These are phyloP conservation scores for Drosophila truncata DNA, from an alignment of 1,140 invertebrate genomes.

Conservation along the genomic window DNA sequence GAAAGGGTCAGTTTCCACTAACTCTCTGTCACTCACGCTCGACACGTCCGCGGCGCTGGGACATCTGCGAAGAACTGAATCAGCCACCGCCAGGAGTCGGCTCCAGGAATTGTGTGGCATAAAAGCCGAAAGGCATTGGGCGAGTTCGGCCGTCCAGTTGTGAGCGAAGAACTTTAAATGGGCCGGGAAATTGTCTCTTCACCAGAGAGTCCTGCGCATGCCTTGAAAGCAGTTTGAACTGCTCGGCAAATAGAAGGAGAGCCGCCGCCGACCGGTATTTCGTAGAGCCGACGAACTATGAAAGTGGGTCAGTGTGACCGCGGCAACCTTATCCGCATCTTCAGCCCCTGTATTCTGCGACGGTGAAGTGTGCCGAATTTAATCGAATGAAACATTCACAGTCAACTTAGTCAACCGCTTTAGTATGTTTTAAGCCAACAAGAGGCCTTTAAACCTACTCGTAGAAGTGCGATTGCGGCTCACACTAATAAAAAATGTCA, in stretches of 20 bases:
- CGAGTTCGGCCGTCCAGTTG: neutral
- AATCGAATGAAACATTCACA: slow-evolving; percentile 74
- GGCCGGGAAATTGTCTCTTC: slow-evolving; percentile 38
- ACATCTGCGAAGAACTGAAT: slow-evolving; percentile 53
- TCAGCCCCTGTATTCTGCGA: slow-evolving; percentile 5
- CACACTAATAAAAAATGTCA: neutral
- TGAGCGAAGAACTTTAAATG: neutral
- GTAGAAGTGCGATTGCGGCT: neutral
- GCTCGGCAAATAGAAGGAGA: slow-evolving; percentile 4
- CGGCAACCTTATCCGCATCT: neutral
- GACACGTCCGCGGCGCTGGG: slow-evolving; percentile 43
- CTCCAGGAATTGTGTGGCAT: neutral
- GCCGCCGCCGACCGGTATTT: neutral
- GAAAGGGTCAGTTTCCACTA: slow-evolving; percentile 2
- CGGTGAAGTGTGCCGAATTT: slow-evolving; percentile 53
- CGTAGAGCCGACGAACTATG: slow-evolving; percentile 22
- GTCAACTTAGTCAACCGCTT: slow-evolving; percentile 69
- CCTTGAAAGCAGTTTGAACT: neutral
- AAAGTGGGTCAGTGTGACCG: slow-evolving; percentile 39
- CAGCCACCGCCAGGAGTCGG: slow-evolving; percentile 1
- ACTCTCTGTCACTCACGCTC: slow-evolving; percentile 23
- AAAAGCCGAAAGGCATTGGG: neutral
- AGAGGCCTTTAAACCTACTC: neutral
- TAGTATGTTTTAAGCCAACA: slow-evolving; percentile 40
- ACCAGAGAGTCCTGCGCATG: neutral